phyloP scores from a whole-genome alignment of 1,140 invertebrate genomes.

The Anoplolepis gracilipes region DNA sequence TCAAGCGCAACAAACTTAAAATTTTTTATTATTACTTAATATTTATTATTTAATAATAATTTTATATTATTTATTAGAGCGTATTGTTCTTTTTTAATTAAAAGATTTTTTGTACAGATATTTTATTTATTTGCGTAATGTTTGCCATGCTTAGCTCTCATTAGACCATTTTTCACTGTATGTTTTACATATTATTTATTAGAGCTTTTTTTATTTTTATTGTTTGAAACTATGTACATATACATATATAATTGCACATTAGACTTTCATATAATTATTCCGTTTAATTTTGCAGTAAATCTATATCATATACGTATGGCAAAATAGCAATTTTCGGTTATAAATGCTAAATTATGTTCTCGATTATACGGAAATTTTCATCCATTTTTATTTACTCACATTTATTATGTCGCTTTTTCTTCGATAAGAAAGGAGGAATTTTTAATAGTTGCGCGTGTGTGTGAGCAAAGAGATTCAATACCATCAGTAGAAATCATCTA shows the following conservation, averaged over 20 bases:
- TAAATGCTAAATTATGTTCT: not conserved
- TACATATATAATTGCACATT: conserved; percentile 27
- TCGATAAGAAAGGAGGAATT: not conserved
- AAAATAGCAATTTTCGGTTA: not conserved
- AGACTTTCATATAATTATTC: not conserved
- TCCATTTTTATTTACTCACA: not conserved
- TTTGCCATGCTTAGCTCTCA: too few relatives aligned
- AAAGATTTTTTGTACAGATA: too few relatives aligned
- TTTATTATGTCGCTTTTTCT: not conserved
- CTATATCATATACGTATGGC: not conserved
- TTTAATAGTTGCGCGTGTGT: not conserved
- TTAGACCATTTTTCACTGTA: too few relatives aligned
- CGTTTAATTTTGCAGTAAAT: not conserved
- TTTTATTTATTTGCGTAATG: too few relatives aligned
- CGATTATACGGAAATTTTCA: not conserved
- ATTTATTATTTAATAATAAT: too few relatives aligned
- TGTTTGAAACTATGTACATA: conserved; percentile 57
- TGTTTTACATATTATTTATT: too few relatives aligned
- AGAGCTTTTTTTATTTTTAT: too few relatives aligned
- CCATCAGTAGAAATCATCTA: not conserved
- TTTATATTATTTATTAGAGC: too few relatives aligned
- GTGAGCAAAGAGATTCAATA: not conserved
- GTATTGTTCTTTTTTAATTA: too few relatives aligned
- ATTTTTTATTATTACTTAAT: too few relatives aligned
- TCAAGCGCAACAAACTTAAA: too few relatives aligned